Evolutionary conservation across 2,113 vertebrate species (phyloP).

Genomic region (Galemys pyrenaicus): DNA sequence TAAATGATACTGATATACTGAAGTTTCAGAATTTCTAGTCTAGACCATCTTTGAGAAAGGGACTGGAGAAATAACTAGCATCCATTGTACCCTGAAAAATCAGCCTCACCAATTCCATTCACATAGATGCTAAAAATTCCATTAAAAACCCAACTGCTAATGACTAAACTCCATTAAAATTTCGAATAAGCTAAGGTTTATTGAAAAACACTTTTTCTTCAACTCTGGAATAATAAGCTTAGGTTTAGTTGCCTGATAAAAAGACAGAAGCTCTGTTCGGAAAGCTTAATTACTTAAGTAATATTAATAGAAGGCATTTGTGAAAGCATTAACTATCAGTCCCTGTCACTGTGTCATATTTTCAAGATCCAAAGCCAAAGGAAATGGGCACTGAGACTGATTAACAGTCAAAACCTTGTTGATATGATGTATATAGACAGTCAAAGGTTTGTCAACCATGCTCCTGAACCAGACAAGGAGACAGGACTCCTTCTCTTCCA

Average conservation of each 20-base stretch:
- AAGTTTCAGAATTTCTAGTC: background rate
- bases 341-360: background rate
- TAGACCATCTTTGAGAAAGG: slow-evolving; percentile 55
- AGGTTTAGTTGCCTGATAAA: background rate
- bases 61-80: slow-evolving; percentile 63
- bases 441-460: background rate
- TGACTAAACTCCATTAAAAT: background rate
- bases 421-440: background rate
- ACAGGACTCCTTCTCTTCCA: background rate
- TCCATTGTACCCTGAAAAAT: background rate
- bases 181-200: background rate
- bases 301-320: background rate
- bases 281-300: background rate
- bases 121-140: background rate
- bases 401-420: background rate
- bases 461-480: background rate
- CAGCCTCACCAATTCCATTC: background rate
- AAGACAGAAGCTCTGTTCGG: background rate
- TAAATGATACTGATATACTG: background rate
- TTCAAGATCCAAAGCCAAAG: background rate
- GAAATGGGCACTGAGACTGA: background rate
- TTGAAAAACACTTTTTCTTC: background rate
- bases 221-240: background rate
- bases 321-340: background rate
- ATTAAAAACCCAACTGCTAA: background rate